These are phyloP conservation scores for Poeciliopsis gracilis DNA, from an alignment of 2,797 vertebrate species.

Conservation along the genomic window DNA sequence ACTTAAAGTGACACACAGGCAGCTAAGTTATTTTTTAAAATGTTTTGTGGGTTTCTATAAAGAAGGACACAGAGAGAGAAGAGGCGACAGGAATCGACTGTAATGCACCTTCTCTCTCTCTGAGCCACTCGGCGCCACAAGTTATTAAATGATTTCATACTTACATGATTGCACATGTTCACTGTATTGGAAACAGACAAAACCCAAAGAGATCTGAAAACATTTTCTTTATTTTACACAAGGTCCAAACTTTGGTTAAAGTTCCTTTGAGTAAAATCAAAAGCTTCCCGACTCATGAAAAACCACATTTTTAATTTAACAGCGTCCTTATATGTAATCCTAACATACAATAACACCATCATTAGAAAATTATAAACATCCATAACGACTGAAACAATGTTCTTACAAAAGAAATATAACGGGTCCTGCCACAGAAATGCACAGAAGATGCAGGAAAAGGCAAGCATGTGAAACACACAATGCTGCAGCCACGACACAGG, in stretches of 20 bases:
- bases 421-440: conserved; percentile 35
- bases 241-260: conserved; percentile 43
- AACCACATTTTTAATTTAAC: conserved; percentile 23
- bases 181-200: neutral
- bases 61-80: neutral
- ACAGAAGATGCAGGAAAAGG: conserved; percentile 24
- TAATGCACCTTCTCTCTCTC: neutral
- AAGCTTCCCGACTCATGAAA: conserved; percentile 32
- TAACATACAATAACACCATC: conserved; percentile 23
- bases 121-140: neutral
- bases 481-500: neutral
- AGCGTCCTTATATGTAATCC: conserved; percentile 5
- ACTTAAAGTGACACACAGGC: too few species aligned
- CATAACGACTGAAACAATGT: conserved; percentile 28
- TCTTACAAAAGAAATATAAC: neutral
- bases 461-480: conserved; percentile 40
- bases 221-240: conserved; percentile 55
- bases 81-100: neutral
- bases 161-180: neutral
- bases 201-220: neutral
- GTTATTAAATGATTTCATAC: neutral
- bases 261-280: conserved; percentile 37
- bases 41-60: neutral
- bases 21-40: too few species aligned
- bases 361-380: conserved; percentile 18